phyloP scores from a whole-genome alignment of 2,797 vertebrate species.

The Botia almorhae region DNA sequence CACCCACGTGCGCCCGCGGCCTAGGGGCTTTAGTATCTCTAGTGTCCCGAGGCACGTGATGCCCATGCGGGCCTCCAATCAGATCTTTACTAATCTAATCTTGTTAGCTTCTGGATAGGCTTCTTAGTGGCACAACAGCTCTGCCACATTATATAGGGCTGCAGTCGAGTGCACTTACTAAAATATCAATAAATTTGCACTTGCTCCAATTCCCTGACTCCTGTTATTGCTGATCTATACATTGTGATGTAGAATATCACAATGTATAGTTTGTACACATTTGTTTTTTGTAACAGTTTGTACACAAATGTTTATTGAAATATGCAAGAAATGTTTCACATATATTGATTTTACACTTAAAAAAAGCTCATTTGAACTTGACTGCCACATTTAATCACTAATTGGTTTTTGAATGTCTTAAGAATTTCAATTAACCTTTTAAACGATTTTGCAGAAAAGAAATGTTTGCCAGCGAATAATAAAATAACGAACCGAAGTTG shows the following conservation, averaged over 20 bases:
- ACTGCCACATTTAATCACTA: neutral
- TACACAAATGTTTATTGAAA: too few relatives aligned
- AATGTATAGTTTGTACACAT: too few relatives aligned
- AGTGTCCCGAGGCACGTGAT: constrained; percentile 90
- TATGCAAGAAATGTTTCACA: too few relatives aligned
- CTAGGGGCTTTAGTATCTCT: constrained; percentile 81
- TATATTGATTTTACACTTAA: too few relatives aligned
- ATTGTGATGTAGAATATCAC: too few relatives aligned
- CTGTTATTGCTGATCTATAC: too few relatives aligned
- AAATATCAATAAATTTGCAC: constrained; percentile 5
- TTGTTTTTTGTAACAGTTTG: too few relatives aligned
- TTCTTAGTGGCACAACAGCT: constrained; percentile 20
- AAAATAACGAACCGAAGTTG: neutral
- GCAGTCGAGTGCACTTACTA: constrained; percentile 2
- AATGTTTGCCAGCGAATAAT: too few relatives aligned
- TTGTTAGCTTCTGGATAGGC: constrained; percentile 12
- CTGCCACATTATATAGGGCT: neutral
- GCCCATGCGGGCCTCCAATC: constrained; percentile 80
- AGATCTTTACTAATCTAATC: constrained; percentile 64
- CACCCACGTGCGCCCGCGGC: constrained; percentile 89
- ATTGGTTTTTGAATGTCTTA: neutral
- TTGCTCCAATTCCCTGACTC: neutral
- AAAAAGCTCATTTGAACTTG: neutral
- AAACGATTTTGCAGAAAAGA: too few relatives aligned
- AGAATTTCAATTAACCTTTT: neutral